Evolutionary conservation across 2,797 vertebrate species (phyloP).

Genomic region (Ctenopoma multispine): DNA sequence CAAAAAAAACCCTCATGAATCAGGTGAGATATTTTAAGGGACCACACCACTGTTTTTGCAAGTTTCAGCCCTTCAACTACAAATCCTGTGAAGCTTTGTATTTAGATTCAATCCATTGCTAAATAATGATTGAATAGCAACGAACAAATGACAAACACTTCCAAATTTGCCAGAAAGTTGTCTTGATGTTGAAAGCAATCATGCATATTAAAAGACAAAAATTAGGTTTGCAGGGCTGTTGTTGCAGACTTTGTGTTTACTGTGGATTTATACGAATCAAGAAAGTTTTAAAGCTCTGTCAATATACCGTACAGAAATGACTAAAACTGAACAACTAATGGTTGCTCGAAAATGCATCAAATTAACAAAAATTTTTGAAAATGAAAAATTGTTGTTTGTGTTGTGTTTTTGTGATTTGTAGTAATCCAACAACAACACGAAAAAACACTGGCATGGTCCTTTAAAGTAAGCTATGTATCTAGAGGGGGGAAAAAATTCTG

Average conservation of each 20-base stretch:
- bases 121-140: too few species aligned
- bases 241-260: conserved; percentile 5
- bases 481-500: conserved; percentile 43
- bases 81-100: background rate
- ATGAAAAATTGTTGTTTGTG: background rate
- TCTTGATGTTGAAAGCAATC: too few species aligned
- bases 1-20: conserved; percentile 6
- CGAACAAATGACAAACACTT: background rate
- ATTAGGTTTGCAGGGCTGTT: background rate
- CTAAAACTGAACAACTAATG: too few species aligned
- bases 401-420: background rate
- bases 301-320: too few species aligned
- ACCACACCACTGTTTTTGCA: conserved; percentile 18
- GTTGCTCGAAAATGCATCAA: background rate
- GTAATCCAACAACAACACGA: conserved; percentile 3
- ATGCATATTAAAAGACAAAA: background rate
- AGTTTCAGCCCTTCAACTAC: background rate
- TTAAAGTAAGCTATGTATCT: conserved; percentile 8
- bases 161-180: background rate
- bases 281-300: too few species aligned
- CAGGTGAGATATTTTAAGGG: conserved; percentile 22
- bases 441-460: conserved; percentile 37
- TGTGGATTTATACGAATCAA: background rate
- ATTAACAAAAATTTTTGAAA: background rate
- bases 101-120: too few species aligned